A percentile compares a stretch with the other conserved stretches of the same genome.
These are phyloP conservation scores for Anorthoa munda DNA, from an alignment of 2,888 invertebrate genomes.

Conservation along the genomic window DNA sequence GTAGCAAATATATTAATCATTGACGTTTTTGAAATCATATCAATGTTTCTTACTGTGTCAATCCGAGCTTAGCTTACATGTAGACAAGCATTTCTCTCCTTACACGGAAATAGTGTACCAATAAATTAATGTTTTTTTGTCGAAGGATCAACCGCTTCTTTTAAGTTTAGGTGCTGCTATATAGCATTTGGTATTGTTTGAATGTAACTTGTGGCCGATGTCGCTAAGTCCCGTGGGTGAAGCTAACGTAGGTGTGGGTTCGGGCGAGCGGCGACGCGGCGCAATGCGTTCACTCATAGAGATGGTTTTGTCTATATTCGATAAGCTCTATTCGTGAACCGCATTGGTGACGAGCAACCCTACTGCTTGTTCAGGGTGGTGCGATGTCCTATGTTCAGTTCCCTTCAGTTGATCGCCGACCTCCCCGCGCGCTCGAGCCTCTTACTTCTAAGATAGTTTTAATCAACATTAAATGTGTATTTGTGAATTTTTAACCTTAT, in stretches of 20 bases:
- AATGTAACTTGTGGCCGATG: slow-evolving; percentile 83
- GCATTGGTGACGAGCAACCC: slow-evolving; percentile 64
- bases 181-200: slow-evolving; percentile 79
- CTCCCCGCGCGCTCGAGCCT: slow-evolving; percentile 80
- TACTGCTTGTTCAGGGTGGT: slow-evolving; percentile 59
- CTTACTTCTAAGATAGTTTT: slow-evolving; percentile 84
- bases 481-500: slow-evolving; percentile 90
- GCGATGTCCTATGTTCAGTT: slow-evolving; percentile 63
- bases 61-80: slow-evolving; percentile 68
- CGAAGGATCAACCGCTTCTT: slow-evolving; percentile 73
- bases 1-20: slow-evolving; percentile 58
- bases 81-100: slow-evolving; percentile 61
- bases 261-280: slow-evolving; percentile 75
- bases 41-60: slow-evolving; percentile 62
- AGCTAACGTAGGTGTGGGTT: slow-evolving; percentile 77
- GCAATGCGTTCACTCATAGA: slow-evolving; percentile 70
- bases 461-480: slow-evolving; percentile 91
- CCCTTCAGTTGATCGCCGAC: slow-evolving; percentile 61
- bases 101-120: slow-evolving; percentile 62
- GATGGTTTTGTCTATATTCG: slow-evolving; percentile 73
- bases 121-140: slow-evolving; percentile 65
- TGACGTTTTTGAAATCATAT: slow-evolving; percentile 63
- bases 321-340: slow-evolving; percentile 66
- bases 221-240: slow-evolving; percentile 85
- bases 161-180: slow-evolving; percentile 80